Percentiles rank a stretch among this genome's conserved stretches.
Evolutionary conservation across 2,113 vertebrate genomes (phyloP).

Genomic region (Spermophilus dauricus): DNA sequence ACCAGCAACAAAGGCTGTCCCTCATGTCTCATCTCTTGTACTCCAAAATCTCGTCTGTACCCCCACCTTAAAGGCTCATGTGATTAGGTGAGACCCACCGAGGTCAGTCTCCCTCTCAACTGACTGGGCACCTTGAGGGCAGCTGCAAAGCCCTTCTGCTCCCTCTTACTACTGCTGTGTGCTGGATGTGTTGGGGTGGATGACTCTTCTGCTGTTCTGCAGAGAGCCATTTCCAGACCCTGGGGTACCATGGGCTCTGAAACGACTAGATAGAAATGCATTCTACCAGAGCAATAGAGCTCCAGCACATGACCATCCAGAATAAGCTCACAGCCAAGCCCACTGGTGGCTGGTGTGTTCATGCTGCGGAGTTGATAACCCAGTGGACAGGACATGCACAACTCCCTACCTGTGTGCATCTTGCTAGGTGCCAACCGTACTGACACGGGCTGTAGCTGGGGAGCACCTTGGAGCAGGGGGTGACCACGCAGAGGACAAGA

Average conservation of each 20-base stretch:
- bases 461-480: background rate
- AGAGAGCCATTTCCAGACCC: background rate
- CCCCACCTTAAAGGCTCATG: background rate
- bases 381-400: rapidly evolving
- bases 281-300: background rate
- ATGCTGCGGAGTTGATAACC: background rate
- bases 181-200: rapidly evolving
- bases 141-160: background rate
- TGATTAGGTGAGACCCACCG: background rate
- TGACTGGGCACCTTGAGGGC: background rate
- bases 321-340: too few relatives aligned
- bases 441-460: background rate
- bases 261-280: too few relatives aligned
- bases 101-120: background rate
- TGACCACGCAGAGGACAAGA: background rate
- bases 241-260: too few relatives aligned
- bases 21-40: background rate
- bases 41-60: background rate
- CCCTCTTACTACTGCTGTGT: background rate
- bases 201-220: background rate
- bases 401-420: background rate
- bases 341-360: too few relatives aligned
- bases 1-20: background rate
- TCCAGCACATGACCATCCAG: background rate
- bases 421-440: rapidly evolving